A percentile compares a stretch with the other conserved stretches of the same genome.
phyloP scores from a whole-genome alignment of 1,140 invertebrate genomes.

The Bombus consobrinus region DNA sequence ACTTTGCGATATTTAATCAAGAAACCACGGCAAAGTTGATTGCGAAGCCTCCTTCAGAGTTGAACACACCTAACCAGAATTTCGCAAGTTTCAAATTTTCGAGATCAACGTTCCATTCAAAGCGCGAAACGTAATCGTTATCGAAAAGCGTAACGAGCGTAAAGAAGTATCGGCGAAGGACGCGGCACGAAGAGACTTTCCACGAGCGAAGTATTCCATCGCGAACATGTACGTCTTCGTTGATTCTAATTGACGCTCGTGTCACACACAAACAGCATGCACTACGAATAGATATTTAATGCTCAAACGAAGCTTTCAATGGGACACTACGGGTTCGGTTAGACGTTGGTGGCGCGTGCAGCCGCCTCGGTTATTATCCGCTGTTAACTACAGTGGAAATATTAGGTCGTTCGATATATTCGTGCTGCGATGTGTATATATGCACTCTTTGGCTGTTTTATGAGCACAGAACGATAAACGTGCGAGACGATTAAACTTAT shows the following conservation, averaged over 20 bases:
- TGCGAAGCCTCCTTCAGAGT: neutral
- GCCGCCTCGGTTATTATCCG: slow-evolving; percentile 12
- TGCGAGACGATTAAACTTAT: neutral
- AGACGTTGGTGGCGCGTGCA: neutral
- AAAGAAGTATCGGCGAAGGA: neutral
- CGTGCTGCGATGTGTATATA: neutral
- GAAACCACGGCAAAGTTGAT: neutral
- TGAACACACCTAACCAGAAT: neutral
- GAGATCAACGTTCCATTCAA: neutral
- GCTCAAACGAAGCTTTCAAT: slow-evolving; percentile 41
- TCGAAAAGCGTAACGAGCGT: neutral
- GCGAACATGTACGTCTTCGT: neutral
- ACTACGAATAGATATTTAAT: slow-evolving; percentile 31
- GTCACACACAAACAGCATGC: slow-evolving; percentile 27
- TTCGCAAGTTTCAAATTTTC: neutral
- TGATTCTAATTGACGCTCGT: neutral
- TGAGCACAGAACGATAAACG: neutral
- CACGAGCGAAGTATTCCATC: no score
- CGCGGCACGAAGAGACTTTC: no score
- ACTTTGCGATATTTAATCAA: neutral
- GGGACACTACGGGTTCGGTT: slow-evolving; percentile 18
- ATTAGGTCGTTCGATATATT: neutral
- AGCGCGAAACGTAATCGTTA: neutral
- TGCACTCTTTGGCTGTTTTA: neutral
- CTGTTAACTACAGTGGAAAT: slow-evolving; percentile 16